Base-by-base conservation (phyloP, 1,140 invertebrate genomes). In the Grapholita molesta region DNA sequence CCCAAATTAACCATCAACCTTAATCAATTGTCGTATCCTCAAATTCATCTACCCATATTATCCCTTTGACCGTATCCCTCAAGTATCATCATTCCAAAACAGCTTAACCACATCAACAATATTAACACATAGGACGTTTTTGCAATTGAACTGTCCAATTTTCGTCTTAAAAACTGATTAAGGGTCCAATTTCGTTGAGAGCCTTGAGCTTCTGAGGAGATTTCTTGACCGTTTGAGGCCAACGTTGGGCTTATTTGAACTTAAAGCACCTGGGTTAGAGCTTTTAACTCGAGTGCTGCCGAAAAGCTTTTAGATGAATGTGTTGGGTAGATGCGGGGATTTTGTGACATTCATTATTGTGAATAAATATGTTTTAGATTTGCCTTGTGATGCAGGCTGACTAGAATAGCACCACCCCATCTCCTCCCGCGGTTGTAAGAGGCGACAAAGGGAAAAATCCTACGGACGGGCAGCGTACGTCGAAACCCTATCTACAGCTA, bases 91-190 rank as follows among this genome's bases (percentile, higher is more conserved):
- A 21, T 21, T 21, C 42, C 42, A 48, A 48, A 48, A 48, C 2
- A 7, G 3, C 15, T 9, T 48, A 48, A 48, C 3, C 8, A 48
- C 8, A 18, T n/a, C 21, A 21, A 1, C 12, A 15, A 15, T 15
- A 15, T 5, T 15, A 18, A 42, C 3, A 42, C n/a, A 15, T 48
- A 21, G 1, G 18, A 18, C 42, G 42, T 6, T 48, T 21, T 48
- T 48, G 2, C 6, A 21, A 48, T 21, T 12, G n/a, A 9, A 21
- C 42, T 30, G 28, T 30, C 42, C 18, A 21, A 48, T 48, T 48
- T 48, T 48, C 42, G n/a, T 48, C 53, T 28, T 57, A 57, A 61
- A 61, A 61, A 61, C 25, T 61, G 55, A 61, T 61, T 61, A 61
- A 61, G 55, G 55, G 55, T 30, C 55, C 24, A 61, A 61, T 61